phyloP scores from a whole-genome alignment of 2,888 invertebrate genomes.

The Orchestes rusci region DNA sequence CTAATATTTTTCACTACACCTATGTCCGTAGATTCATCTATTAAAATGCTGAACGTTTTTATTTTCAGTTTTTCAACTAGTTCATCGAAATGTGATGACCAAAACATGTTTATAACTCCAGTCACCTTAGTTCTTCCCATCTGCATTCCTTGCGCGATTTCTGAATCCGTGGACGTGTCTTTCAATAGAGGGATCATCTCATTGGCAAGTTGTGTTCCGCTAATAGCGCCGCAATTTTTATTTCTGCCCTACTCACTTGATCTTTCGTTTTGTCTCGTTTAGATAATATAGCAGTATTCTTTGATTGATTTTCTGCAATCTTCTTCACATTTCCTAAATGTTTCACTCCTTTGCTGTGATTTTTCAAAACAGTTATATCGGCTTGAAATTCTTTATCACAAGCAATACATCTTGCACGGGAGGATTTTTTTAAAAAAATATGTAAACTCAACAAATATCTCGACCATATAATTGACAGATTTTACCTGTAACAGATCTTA shows the following conservation, averaged over 20 bases:
- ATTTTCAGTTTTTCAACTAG: neutral
- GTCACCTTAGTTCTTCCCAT: slow-evolving; percentile 5
- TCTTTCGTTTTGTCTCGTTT: slow-evolving; percentile 3
- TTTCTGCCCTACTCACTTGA: slow-evolving; percentile 12
- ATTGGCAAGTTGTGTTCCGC: slow-evolving; percentile 8
- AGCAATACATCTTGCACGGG: slow-evolving; percentile 6
- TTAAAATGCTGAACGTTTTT: neutral
- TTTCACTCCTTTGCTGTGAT: slow-evolving; percentile 15
- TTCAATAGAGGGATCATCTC: slow-evolving; percentile 4
- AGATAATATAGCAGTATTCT: slow-evolving; percentile 4
- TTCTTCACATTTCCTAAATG: slow-evolving; percentile 8
- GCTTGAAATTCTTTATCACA: slow-evolving; percentile 11
- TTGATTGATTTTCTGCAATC: slow-evolving; percentile 11
- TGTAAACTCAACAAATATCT: neutral
- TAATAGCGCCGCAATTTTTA: slow-evolving; percentile 11
- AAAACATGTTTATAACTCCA: slow-evolving; percentile 1
- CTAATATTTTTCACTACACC: neutral
- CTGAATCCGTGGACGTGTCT: slow-evolving; percentile 1
- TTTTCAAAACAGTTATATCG: slow-evolving; percentile 17
- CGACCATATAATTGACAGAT: neutral
- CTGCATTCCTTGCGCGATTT: slow-evolving; percentile 2
- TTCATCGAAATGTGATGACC: neutral
- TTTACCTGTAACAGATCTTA: neutral
- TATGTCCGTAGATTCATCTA: neutral
- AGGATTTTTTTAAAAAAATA: neutral